Base-by-base conservation (phyloP, 2,797 vertebrate species). In the Holocentrus rufus region DNA sequence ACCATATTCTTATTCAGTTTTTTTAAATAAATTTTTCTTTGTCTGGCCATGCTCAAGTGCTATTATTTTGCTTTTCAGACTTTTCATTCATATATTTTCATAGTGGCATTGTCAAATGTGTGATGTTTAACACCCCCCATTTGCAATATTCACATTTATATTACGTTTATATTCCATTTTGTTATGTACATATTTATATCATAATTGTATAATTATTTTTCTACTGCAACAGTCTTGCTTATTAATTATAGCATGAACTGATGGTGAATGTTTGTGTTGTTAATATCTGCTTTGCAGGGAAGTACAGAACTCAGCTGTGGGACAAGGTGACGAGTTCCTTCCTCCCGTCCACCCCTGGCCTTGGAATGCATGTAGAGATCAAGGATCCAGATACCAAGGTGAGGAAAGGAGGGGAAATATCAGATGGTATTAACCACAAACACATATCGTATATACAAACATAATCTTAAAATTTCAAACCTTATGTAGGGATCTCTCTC, bases 321-420 rank as follows among this genome's bases (percentile, higher is more conserved):
- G 97, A 98, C 87, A 98, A 97, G 65, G 95, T 96, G 85, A 90
- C 91, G 0, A 87, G 90, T 59, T 92, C 95, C 9, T 98, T 97
- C 83, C 93, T 98, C 57, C 96, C 96, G 4, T 92, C 97, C 69
- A 98, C 97, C 0, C 97, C 97, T 0, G 97, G 97, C 10, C 93
- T 98, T 11, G 97, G 97, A 49, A 98, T 98, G 97, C 96, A 98
- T 0, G 97, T 98, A 1, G 97, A 98, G 88, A 95, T 98, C 85
- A 97, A 96, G 81, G 97, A 98, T 84, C 97, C 97, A 0, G 96
- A 97, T 0, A 91, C 95, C 4, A 98, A 97, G 93, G 97, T 98
- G 82, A 74, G 46, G 10, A 49, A 15, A 10, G 20, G 46, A 8
- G n/a, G 8, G 14, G 42, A 47, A 25, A 62, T 44, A 20, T 61